Conservation (phyloP, 1,140 invertebrate genomes). For the Stegodyphus dumicola region DNA sequence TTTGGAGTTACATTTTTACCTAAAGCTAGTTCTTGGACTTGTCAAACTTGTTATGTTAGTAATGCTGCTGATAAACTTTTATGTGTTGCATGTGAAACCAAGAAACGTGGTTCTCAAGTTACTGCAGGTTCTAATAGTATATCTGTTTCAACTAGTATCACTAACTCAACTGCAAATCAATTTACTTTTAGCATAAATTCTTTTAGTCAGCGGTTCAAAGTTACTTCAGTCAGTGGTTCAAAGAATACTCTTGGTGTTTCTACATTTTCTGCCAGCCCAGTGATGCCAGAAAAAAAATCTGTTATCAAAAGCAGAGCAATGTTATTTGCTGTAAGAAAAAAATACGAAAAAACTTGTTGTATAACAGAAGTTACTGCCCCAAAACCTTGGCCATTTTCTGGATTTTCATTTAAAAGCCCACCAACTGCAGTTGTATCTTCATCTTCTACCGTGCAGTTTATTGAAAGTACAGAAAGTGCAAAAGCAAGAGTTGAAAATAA, state of each 20-base stretch:
- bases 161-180: neutral
- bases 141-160: neutral
- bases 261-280: constrained; percentile 76
- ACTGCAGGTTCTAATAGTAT: neutral
- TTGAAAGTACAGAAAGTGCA: neutral
- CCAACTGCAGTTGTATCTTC: neutral
- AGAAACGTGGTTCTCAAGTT: constrained; percentile 67
- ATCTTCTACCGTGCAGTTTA: neutral
- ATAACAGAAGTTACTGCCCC: constrained; percentile 19
- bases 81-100: constrained; percentile 77
- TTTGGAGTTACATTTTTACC: constrained; percentile 73
- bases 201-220: too few relatives aligned
- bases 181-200: neutral
- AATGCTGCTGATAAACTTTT: constrained; percentile 74
- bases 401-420: constrained; percentile 72
- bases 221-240: neutral
- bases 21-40: constrained; percentile 83
- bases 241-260: constrained; percentile 74
- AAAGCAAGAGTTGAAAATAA: neutral
- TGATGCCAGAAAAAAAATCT: constrained; percentile 70
- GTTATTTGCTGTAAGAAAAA: constrained; percentile 44
- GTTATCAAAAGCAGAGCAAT: constrained; percentile 57
- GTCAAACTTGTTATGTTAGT: constrained; percentile 78
- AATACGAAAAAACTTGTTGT: constrained; percentile 66
- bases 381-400: constrained; percentile 77